phyloP scores from a whole-genome alignment of 2,888 invertebrate genomes.

The Hypomecis punctinalis region DNA sequence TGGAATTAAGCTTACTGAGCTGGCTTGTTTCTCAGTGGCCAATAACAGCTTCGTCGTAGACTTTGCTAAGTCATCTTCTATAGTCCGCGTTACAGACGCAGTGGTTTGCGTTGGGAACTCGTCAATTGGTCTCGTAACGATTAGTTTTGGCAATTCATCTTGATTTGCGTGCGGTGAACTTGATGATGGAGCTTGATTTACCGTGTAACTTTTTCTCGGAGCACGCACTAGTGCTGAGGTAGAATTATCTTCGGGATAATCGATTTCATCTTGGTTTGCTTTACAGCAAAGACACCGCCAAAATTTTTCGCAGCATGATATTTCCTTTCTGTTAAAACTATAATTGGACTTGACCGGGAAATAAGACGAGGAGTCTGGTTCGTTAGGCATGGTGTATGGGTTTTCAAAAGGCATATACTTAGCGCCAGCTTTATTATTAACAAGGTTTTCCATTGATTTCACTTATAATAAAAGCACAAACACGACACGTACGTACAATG shows the following conservation, averaged over 20 bases:
- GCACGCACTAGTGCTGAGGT: slow-evolving; percentile 66
- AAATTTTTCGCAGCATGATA: slow-evolving; percentile 55
- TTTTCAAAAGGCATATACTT: slow-evolving; percentile 66
- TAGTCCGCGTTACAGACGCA: slow-evolving; percentile 49
- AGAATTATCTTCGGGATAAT: slow-evolving; percentile 59
- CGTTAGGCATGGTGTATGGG: slow-evolving; percentile 44
- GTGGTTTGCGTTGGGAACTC: slow-evolving; percentile 43
- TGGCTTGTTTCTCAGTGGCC: slow-evolving; percentile 61
- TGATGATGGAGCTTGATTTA: slow-evolving; percentile 52
- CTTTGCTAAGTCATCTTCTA: slow-evolving; percentile 60
- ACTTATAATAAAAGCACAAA: slow-evolving; percentile 44
- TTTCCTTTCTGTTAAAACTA: slow-evolving; percentile 45
- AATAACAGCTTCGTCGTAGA: slow-evolving; percentile 67
- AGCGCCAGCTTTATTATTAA: slow-evolving; percentile 55
- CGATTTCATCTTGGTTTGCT: slow-evolving; percentile 50
- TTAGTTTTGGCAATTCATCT: slow-evolving; percentile 48
- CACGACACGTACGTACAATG: slow-evolving; percentile 56
- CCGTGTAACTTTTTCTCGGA: slow-evolving; percentile 65
- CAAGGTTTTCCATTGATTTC: slow-evolving; percentile 59
- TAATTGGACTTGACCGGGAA: slow-evolving; percentile 58
- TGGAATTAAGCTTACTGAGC: slow-evolving; percentile 49
- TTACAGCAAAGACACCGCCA: slow-evolving; percentile 61
- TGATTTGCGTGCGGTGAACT: slow-evolving; percentile 33
- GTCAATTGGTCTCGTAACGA: slow-evolving; percentile 50
- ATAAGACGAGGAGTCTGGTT: slow-evolving; percentile 51